These are phyloP conservation scores for Phymastichus coffea DNA, from an alignment of 1,140 invertebrate genomes.

Conservation along the genomic window DNA sequence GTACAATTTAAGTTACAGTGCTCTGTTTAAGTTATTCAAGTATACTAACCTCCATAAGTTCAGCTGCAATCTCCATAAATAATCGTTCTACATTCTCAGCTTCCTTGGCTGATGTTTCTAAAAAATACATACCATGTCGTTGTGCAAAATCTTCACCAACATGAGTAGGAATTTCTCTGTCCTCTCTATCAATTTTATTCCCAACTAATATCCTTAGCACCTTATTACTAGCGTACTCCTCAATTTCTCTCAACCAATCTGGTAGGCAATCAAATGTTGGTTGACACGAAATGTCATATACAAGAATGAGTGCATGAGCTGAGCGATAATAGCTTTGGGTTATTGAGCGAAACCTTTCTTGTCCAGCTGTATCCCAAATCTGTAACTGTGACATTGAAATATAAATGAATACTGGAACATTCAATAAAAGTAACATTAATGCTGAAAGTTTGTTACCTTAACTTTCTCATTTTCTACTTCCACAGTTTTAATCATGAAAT, in stretches of 20 bases:
- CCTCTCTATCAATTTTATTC: slow-evolving; percentile 95
- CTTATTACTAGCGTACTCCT: slow-evolving; percentile 94
- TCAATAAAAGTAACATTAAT: slow-evolving; percentile 18
- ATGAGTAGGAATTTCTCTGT: slow-evolving; percentile 89
- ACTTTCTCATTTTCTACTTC: slow-evolving; percentile 98
- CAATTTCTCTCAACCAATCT: slow-evolving; percentile 94
- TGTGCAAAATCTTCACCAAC: slow-evolving; percentile 96
- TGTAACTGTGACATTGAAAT: slow-evolving; percentile 71
- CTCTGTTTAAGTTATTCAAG: neutral
- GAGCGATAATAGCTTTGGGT: slow-evolving; percentile 98
- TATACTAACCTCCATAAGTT: slow-evolving; percentile 76
- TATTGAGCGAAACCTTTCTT: slow-evolving; percentile 95
- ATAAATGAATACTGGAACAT: neutral
- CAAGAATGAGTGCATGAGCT: slow-evolving; percentile 94
- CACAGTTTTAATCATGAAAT: slow-evolving; percentile 99
- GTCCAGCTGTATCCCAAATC: slow-evolving; percentile 98
- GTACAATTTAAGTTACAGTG: neutral
- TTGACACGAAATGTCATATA: slow-evolving; percentile 97
- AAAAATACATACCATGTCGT: slow-evolving; percentile 94
- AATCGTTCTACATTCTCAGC: slow-evolving; percentile 96
- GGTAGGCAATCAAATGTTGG: slow-evolving; percentile 95
- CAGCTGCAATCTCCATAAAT: slow-evolving; percentile 93
- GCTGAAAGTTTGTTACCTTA: slow-evolving; percentile 72
- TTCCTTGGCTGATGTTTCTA: slow-evolving; percentile 98
- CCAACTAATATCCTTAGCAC: slow-evolving; percentile 90